Evolutionary conservation across 53 echinoderm and acorn worm genomes (phyloP).

Genomic region (Echinometra lucunter): DNA sequence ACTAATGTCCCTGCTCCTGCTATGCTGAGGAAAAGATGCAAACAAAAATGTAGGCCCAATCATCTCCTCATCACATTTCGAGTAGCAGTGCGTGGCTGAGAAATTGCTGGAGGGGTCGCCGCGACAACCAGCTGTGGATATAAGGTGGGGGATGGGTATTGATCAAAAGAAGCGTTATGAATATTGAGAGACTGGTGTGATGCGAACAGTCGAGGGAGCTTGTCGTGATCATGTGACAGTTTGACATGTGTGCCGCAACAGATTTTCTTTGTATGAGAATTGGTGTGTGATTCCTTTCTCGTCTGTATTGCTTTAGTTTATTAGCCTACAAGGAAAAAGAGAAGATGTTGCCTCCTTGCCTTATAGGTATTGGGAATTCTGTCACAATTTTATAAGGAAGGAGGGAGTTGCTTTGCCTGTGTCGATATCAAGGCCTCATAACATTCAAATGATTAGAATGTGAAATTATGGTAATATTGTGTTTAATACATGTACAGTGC

Average conservation of each 20-base stretch:
- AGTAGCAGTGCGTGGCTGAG: conserved; percentile 33
- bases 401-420: no score
- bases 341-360: not conserved
- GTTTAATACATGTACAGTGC: no score
- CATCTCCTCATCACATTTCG: conserved; percentile 35
- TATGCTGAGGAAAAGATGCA: not conserved
- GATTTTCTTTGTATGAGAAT: not conserved
- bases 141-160: conserved; percentile 60
- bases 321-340: not conserved
- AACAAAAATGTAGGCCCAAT: conserved; percentile 64
- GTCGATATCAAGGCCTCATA: no score
- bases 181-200: conserved; percentile 47
- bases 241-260: conserved; percentile 28
- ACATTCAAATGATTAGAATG: no score
- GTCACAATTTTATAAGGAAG: no score
- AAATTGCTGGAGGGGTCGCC: conserved; percentile 67
- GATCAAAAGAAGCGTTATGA: conserved; percentile 60
- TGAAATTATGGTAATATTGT: no score
- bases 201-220: conserved; percentile 1
- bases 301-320: not conserved
- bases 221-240: conserved; percentile 12
- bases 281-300: not conserved
- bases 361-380: no score
- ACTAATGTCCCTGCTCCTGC: conserved; percentile 37
- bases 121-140: conserved; percentile 68